A percentile compares a stretch with the other conserved stretches of the same genome.
These are phyloP conservation scores for Dryobates pubescens DNA, from an alignment of 2,797 vertebrate genomes.

Conservation along the genomic window DNA sequence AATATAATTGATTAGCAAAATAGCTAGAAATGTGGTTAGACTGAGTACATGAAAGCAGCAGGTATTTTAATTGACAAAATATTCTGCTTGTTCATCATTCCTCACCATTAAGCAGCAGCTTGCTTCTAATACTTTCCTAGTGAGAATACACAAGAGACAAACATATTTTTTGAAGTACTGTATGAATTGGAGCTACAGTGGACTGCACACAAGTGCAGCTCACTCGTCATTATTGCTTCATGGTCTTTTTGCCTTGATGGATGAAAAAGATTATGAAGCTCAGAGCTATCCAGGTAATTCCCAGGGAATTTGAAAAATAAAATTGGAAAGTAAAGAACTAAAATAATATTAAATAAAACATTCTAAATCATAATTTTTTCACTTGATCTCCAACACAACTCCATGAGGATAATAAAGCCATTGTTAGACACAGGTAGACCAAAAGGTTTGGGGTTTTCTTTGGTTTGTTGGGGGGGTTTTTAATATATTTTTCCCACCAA, in stretches of 20 bases:
- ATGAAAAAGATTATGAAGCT: neutral
- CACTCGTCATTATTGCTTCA: neutral
- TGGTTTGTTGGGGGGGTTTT: no score
- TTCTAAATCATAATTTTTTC: neutral
- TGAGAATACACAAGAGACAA: conserved; percentile 20
- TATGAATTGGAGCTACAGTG: neutral
- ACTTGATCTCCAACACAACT: neutral
- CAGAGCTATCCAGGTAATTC: neutral
- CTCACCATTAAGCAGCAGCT: neutral
- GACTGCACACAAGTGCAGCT: neutral
- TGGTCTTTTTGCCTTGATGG: neutral
- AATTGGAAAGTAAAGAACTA: neutral
- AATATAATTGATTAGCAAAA: neutral
- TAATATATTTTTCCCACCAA: rapidly evolving
- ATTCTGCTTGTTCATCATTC: neutral
- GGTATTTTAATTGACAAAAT: neutral
- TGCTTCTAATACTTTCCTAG: neutral
- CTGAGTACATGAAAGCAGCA: neutral
- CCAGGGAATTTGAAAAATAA: neutral
- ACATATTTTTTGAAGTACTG: neutral
- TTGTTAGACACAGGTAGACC: neutral
- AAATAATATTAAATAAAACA: neutral
- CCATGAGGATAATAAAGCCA: neutral
- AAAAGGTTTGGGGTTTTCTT: neutral
- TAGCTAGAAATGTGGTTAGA: neutral